Base-by-base conservation (phyloP, 2,113 vertebrate species). In the Neolamprologus devosi region DNA sequence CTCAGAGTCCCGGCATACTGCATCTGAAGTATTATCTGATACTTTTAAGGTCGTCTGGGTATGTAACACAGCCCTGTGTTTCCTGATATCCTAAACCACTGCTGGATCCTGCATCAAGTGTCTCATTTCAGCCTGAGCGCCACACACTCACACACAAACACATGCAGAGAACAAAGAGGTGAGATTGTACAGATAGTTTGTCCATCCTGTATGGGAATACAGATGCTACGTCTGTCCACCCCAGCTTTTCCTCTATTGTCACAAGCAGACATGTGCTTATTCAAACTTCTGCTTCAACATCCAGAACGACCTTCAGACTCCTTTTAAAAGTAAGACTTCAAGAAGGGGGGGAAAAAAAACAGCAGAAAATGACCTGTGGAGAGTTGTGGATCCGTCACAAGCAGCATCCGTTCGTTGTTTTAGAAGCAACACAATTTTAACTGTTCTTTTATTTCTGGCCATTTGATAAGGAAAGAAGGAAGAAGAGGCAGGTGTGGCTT, bases 1-100 rank as follows among this genome's bases (percentile, higher is more conserved):
- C 14, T 28, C 6, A 3, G 14, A 73, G 40, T 75, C 68, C 68
- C 23, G 1, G 23, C 8, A 47, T 28, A 75, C 68, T 75, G 40
- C 68, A 47, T 17, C 40, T 11, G 21, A 47, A 47, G 40, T 47
- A 75, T 28, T 75, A 47, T 47, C 14, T 47, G 68, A 47, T 75
- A 40, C 68, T 75, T 19, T 47, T 17, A 28, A 75, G 68, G 68
- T 28, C 65, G 57, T 45, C 68, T 73, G 40, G 5, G 68, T 26
- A 16, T 26, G 40, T 84, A 87, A 88, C 79, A 81, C 8, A 84
- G 55, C 84, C 35, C 81, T 30, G 73, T 58, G 65, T 17, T 49
- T 21, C 57, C 37, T 81, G 92, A 80, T 80, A 92, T 68, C 82
- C 80, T 81, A 90, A 42, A 92, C 88, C 30, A 40, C 84, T 21